Evolutionary conservation across 1,140 invertebrate species (phyloP).

Genomic region (Melitaea cinxia): DNA sequence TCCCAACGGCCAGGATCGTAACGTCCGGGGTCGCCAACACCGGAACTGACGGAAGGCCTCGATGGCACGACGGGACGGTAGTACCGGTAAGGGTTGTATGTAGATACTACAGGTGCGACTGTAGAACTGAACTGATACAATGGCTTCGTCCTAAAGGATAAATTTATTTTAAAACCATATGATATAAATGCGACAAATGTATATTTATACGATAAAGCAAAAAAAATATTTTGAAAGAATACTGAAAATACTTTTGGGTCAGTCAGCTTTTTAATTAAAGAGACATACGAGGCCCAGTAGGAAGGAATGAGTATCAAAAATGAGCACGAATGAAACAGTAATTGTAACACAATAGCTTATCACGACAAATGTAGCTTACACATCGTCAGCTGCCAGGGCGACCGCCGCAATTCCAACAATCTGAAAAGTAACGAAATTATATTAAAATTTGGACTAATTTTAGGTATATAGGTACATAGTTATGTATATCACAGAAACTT

Average conservation of each 20-base stretch:
- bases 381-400: constrained; percentile 26
- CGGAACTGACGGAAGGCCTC: constrained; percentile 24
- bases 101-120: constrained; percentile 1
- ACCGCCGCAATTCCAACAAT: constrained; percentile 17
- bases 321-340: no score
- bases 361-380: constrained; percentile 16
- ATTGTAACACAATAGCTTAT: no score
- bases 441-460: neutral
- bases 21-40: constrained; percentile 12
- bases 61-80: neutral
- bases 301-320: no score
- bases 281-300: no score
- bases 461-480: neutral
- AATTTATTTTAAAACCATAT: no score
- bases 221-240: no score
- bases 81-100: constrained; percentile 26
- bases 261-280: no score
- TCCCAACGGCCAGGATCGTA: constrained; percentile 48
- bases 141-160: constrained; percentile 21
- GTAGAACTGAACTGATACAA: constrained; percentile 4
- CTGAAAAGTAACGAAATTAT: constrained; percentile 4
- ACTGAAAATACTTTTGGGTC: no score
- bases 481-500: no score
- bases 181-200: no score
- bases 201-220: no score